Conservation (phyloP, 2,113 vertebrate genomes). For the Podarcis muralis region DNA sequence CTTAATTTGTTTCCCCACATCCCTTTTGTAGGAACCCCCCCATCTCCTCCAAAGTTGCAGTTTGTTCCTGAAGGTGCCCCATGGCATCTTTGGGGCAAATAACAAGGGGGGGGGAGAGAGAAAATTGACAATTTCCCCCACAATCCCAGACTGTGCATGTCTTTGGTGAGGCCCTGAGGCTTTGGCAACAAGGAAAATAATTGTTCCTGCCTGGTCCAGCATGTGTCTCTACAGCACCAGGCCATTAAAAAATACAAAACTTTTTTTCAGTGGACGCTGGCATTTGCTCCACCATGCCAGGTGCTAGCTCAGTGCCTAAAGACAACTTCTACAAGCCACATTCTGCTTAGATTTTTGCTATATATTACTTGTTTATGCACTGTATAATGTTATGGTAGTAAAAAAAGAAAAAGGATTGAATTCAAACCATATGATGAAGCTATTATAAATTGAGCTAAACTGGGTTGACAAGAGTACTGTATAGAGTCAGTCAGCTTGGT, state of each 20-base stretch:
- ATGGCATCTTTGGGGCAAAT: no score
- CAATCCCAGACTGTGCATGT: no score
- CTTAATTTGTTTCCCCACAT: background rate
- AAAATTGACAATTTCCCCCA: no score
- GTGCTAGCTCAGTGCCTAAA: background rate
- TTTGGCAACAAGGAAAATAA: background rate
- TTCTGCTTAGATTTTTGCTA: background rate
- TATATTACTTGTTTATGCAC: background rate
- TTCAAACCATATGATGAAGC: background rate
- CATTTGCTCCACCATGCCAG: no score
- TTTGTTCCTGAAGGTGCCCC: no score
- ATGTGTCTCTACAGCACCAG: background rate
- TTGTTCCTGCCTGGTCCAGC: background rate
- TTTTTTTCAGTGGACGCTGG: background rate
- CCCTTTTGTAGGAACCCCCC: background rate
- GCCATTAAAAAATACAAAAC: background rate
- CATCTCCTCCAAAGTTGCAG: no score
- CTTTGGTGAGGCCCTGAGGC: background rate
- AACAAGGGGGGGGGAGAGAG: fast-evolving
- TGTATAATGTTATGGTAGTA: background rate
- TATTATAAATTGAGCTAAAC: background rate
- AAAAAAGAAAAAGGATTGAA: background rate
- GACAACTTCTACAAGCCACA: background rate
- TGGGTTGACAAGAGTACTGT: background rate
- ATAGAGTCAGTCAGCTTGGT: background rate